These are phyloP conservation scores for Drosophila virilis DNA, from an alignment of 1,140 invertebrate species.

Conservation along the genomic window DNA sequence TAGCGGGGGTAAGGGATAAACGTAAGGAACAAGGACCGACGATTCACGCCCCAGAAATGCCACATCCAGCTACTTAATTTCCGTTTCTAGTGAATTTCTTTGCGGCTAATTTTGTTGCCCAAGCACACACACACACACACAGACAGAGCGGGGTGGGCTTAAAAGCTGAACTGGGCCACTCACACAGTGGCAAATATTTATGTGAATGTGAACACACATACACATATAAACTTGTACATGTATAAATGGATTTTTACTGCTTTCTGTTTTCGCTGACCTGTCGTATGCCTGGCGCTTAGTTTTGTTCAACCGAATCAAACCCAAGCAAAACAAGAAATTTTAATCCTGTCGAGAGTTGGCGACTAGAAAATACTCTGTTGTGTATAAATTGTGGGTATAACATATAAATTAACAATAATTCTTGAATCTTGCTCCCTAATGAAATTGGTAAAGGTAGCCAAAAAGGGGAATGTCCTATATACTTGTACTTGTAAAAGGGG, in stretches of 20 bases:
- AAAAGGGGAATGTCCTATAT: too few species aligned
- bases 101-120: slow-evolving; percentile 75
- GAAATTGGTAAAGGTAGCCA: too few species aligned
- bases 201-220: neutral
- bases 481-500: too few species aligned
- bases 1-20: neutral
- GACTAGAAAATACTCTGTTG: neutral
- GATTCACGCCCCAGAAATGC: slow-evolving; percentile 57
- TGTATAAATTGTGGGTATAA: neutral
- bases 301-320: slow-evolving; percentile 46
- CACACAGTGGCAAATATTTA: slow-evolving; percentile 25
- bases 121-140: slow-evolving; percentile 34
- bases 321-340: slow-evolving; percentile 31
- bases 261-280: slow-evolving; percentile 58
- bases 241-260: slow-evolving; percentile 42
- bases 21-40: slow-evolving; percentile 32
- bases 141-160: slow-evolving; percentile 39
- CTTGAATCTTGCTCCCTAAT: too few species aligned
- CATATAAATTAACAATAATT: too few species aligned
- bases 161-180: slow-evolving; percentile 61
- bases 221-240: slow-evolving; percentile 40
- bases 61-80: slow-evolving; percentile 77
- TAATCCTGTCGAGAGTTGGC: neutral
- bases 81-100: slow-evolving; percentile 79
- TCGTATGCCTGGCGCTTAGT: slow-evolving; percentile 54